Base-by-base conservation (phyloP, 2,888 invertebrate genomes). In the Elaeidobius kamerunicus region DNA sequence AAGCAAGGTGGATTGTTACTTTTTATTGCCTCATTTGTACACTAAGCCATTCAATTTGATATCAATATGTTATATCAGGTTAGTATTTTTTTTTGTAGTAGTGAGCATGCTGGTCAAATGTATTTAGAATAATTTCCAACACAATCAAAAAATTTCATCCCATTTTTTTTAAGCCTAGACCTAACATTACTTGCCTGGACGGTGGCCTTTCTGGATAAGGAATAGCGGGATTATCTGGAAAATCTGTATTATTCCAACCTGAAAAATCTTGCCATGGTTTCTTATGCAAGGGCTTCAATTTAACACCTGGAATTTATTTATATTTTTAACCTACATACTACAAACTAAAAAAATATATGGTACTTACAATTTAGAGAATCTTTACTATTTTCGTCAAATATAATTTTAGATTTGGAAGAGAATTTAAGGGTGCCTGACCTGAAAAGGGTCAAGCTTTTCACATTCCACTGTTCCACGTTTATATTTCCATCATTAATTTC, bases 121-220 rank as follows among this genome's bases (percentile, higher is more conserved):
- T n/a, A n/a, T n/a, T n/a, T n/a, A n/a, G n/a, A n/a, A n/a, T n/a
- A n/a, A n/a, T n/a, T n/a, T n/a, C n/a, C n/a, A n/a, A n/a, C n/a
- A n/a, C n/a, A n/a, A n/a, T n/a, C n/a, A n/a, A n/a, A n/a, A n/a
- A n/a, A n/a, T n/a, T n/a, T n/a, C n/a, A n/a, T n/a, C n/a, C n/a
- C n/a, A n/a, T n/a, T n/a, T n/a, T n/a, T n/a, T n/a, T n/a, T n/a
- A n/a, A n/a, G n/a, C 23, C 23, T 23, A 23, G 5, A 6, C 4
- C 23, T 23, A 9, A n/a, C 12, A 30, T 6, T 7, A 16, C 19
- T 42, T 43, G 47, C 52, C 14, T 12, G 15, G 79, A 78, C 0
- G 79, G 79, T 1, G 77, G 59, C 57, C 74, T 70, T 54, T 78
- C 77, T 1, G 73, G 66, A 58, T 78, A 76, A 1, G 79, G 79